phyloP scores from a whole-genome alignment of 2,113 vertebrate genomes.

The Malaclemys terrapin region DNA sequence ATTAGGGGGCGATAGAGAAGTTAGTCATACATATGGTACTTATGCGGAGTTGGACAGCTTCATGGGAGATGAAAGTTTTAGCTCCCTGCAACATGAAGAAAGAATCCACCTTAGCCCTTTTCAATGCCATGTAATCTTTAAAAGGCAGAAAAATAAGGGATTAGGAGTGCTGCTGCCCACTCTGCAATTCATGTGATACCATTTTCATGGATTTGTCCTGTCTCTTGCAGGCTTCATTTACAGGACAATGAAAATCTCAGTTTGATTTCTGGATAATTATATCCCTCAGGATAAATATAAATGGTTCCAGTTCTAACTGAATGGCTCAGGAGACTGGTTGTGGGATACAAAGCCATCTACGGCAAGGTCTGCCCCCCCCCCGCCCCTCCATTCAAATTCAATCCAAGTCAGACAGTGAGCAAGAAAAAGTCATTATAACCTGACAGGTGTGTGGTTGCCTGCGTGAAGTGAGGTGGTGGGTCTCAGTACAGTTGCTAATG shows the following conservation, averaged over 20 bases:
- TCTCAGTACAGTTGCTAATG: not conserved
- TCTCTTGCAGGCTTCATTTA: not conserved
- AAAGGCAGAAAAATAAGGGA: not conserved
- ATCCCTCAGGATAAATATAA: not conserved
- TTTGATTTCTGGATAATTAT: not conserved
- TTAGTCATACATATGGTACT: accelerated
- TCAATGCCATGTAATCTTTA: not conserved
- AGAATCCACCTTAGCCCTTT: not conserved
- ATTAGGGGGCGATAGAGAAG: not conserved
- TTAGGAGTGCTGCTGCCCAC: not conserved
- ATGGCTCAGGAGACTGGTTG: not conserved
- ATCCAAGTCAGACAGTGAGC: not conserved
- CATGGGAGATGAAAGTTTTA: not conserved
- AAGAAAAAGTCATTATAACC: not conserved
- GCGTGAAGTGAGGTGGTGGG: not conserved
- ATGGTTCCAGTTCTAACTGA: not conserved
- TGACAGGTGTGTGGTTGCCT: not conserved
- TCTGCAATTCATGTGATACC: not conserved
- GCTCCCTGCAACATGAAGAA: not conserved
- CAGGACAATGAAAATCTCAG: not conserved
- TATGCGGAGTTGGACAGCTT: not conserved
- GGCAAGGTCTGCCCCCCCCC: not conserved
- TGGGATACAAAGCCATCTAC: not conserved
- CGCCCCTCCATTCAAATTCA: not conserved
- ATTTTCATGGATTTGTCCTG: not conserved